Conservation (phyloP, 1,140 invertebrate genomes). For the Babylonia areolata region DNA sequence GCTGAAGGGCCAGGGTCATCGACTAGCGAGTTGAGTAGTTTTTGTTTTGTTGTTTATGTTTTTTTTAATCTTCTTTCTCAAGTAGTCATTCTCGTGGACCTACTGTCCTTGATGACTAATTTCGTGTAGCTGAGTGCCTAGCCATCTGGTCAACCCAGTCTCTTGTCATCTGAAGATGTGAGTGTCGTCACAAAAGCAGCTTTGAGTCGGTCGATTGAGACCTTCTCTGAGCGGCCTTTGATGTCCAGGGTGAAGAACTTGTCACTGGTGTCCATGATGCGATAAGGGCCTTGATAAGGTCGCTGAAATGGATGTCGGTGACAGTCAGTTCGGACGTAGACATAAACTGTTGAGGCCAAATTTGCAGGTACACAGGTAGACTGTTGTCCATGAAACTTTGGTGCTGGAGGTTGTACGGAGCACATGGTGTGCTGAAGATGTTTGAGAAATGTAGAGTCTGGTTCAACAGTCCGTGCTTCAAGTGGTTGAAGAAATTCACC, state of each 20-base stretch:
- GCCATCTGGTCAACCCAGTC: too few relatives aligned
- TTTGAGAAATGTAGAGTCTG: not conserved
- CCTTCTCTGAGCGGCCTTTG: slow-evolving; percentile 27
- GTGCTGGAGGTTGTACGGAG: not conserved
- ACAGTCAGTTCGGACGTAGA: slow-evolving; percentile 35
- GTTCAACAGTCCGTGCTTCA: slow-evolving; percentile 1
- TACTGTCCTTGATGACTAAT: too few relatives aligned
- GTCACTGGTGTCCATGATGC: slow-evolving; percentile 3
- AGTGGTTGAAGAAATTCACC: slow-evolving; percentile 28
- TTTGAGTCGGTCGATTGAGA: slow-evolving; percentile 40
- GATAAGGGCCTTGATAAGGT: slow-evolving; percentile 42
- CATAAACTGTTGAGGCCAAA: slow-evolving; percentile 15
- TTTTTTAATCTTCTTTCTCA: too few relatives aligned
- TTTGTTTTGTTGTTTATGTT: too few relatives aligned
- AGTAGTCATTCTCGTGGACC: too few relatives aligned
- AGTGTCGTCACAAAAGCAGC: slow-evolving; percentile 4
- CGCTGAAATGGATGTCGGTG: not conserved
- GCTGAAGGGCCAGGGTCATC: too few relatives aligned
- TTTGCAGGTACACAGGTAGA: slow-evolving; percentile 28
- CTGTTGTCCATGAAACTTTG: slow-evolving; percentile 1
- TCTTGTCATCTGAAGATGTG: not conserved
- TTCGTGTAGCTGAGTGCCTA: too few relatives aligned
- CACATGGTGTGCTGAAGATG: slow-evolving; percentile 24
- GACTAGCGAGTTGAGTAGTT: too few relatives aligned
- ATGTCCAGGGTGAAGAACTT: slow-evolving; percentile 27